phyloP scores from a whole-genome alignment of 2,888 invertebrate species.

The Scaeva pyrastri region DNA sequence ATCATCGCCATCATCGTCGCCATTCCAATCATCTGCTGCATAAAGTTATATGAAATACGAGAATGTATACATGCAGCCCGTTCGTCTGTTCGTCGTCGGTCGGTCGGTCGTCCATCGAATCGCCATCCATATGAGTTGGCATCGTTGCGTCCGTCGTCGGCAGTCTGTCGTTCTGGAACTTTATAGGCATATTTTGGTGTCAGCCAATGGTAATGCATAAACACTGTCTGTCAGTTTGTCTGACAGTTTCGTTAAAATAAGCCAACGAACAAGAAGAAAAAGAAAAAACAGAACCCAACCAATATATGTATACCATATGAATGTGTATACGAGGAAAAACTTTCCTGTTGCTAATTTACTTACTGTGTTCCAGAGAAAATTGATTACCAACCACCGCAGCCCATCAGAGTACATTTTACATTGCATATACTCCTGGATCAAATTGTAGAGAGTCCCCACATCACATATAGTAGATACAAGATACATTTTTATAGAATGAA shows the following conservation, averaged over 20 bases:
- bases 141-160: constrained; percentile 10
- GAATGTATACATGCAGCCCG: not conserved
- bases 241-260: constrained; percentile 61
- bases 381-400: constrained; percentile 58
- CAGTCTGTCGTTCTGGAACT: constrained; percentile 7
- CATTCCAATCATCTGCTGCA: constrained; percentile 70
- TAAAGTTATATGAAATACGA: constrained; percentile 71
- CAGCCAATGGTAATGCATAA: constrained; percentile 74
- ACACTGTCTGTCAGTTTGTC: constrained; percentile 70
- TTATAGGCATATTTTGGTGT: constrained; percentile 64
- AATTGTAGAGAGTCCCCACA: not conserved
- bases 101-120: too few species aligned
- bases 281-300: not conserved
- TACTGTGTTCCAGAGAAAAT: constrained; percentile 69
- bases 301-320: too few species aligned
- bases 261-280: constrained; percentile 21
- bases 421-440: constrained; percentile 18
- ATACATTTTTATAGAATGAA: not conserved
- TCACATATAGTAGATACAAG: not conserved
- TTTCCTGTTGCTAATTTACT: constrained; percentile 74
- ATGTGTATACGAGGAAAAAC: constrained; percentile 59
- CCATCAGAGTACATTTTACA: not conserved
- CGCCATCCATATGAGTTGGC: constrained; percentile 8
- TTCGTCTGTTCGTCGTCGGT: not conserved
- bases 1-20: constrained; percentile 53